Evolutionary conservation across 2,797 vertebrate genomes (phyloP).

Genomic region (Clarias platycephalus): DNA sequence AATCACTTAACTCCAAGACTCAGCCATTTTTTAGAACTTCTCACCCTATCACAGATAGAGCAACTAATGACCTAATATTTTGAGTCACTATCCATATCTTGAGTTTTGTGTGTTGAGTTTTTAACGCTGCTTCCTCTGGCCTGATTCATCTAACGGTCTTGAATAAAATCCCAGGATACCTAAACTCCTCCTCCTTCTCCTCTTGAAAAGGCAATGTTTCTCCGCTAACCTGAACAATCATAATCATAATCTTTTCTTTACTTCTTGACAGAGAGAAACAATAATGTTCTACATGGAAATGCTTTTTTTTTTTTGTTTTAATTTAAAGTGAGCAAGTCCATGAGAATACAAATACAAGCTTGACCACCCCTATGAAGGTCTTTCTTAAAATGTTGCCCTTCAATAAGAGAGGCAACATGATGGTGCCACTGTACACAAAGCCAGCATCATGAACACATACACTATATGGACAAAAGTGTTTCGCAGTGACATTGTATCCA

Average conservation of each 20-base stretch:
- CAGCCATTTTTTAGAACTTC: background rate
- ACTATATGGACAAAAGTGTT: no score
- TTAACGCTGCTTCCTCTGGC: background rate
- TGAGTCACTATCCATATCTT: background rate
- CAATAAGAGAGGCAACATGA: no score
- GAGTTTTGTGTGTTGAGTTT: background rate
- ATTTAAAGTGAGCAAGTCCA: no score
- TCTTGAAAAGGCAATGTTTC: background rate
- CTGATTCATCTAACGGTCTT: background rate
- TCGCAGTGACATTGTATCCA: no score
- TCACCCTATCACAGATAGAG: background rate
- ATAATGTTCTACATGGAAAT: background rate
- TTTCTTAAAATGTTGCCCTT: no score
- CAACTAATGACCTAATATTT: background rate
- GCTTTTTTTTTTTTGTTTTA: background rate
- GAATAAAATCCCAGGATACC: background rate
- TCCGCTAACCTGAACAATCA: background rate
- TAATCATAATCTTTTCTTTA: background rate
- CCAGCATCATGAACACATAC: no score
- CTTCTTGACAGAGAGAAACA: background rate
- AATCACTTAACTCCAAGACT: background rate
- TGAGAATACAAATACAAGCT: no score
- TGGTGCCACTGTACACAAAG: no score
- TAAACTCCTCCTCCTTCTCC: background rate
- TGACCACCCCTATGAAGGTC: no score